These are phyloP conservation scores for Pyrocephalus nanus DNA, from an alignment of 2,797 vertebrate genomes.

Conservation along the genomic window DNA sequence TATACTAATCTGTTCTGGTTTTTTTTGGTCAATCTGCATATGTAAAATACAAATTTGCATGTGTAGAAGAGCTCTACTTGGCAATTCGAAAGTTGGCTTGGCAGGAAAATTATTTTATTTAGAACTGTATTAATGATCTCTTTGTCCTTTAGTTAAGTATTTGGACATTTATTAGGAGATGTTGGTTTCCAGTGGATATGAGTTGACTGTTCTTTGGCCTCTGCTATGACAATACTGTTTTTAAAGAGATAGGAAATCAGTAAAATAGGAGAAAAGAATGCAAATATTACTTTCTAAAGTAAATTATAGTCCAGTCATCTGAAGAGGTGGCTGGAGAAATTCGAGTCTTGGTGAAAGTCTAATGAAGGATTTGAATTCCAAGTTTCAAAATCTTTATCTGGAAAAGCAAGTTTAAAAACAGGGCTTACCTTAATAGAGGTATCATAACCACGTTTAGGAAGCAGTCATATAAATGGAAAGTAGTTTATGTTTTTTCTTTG, in stretches of 20 bases:
- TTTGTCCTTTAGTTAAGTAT: not conserved
- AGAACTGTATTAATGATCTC: not conserved
- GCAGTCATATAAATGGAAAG: not conserved
- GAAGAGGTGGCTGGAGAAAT: not conserved
- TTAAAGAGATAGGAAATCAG: not conserved
- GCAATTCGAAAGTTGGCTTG: not conserved
- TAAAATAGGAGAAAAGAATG: constrained; percentile 12
- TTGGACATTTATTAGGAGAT: not conserved
- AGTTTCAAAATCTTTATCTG: not conserved
- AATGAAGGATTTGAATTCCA: not conserved
- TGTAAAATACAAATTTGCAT: not conserved
- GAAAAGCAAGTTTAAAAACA: not conserved
- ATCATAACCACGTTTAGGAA: not conserved
- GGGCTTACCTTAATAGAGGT: not conserved
- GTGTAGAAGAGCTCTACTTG: not conserved
- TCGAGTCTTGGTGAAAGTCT: not conserved
- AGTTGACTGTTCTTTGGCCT: not conserved
- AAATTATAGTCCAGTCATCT: not conserved
- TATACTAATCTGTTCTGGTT: not conserved
- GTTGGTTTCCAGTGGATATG: not conserved
- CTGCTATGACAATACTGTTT: not conserved
- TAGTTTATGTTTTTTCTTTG: not conserved
- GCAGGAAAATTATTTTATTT: not conserved
- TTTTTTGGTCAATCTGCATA: not conserved
- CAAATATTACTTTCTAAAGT: not conserved